Conservation (phyloP, 2,797 vertebrate species). For the Phoxinus dragarum region DNA sequence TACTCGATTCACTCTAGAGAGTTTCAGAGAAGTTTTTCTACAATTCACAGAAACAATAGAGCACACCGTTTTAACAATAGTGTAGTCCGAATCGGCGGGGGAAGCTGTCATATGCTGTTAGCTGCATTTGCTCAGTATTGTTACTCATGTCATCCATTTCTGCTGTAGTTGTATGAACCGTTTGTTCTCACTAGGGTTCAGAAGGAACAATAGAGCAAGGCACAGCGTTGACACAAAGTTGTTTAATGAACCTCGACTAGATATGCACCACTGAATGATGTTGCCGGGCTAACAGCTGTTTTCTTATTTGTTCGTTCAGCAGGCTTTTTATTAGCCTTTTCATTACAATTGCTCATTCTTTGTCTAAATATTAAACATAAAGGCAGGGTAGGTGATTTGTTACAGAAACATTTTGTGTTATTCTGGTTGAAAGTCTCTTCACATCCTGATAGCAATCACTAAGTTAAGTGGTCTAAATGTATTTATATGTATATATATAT, state of each 20-base stretch:
- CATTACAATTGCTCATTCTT: background rate
- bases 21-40: conserved; percentile 47
- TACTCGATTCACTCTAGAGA: background rate
- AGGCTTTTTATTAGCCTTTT: background rate
- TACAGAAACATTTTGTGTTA: no score
- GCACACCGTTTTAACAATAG: conserved; percentile 58
- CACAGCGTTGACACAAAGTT: conserved; percentile 69
- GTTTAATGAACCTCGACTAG: conserved; percentile 74
- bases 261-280: conserved; percentile 38
- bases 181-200: conserved; percentile 67
- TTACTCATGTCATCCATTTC: conserved; percentile 67
- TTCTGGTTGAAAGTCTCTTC: no score
- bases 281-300: conserved; percentile 62
- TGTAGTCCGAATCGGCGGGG: conserved; percentile 51
- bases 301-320: conserved; percentile 26
- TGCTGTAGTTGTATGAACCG: conserved; percentile 62
- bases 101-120: conserved; percentile 73
- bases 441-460: no score
- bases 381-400: no score
- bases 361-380: conserved; percentile 4
- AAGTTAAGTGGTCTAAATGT: no score
- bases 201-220: conserved; percentile 71
- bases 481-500: no score
- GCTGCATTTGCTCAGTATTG: conserved; percentile 64
- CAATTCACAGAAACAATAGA: conserved; percentile 58